Evolutionary conservation across 1,140 invertebrate genomes (phyloP), one percentile per base, ranked within the genome.

Genomic region (Thalassaphorura encarpata): DNA sequence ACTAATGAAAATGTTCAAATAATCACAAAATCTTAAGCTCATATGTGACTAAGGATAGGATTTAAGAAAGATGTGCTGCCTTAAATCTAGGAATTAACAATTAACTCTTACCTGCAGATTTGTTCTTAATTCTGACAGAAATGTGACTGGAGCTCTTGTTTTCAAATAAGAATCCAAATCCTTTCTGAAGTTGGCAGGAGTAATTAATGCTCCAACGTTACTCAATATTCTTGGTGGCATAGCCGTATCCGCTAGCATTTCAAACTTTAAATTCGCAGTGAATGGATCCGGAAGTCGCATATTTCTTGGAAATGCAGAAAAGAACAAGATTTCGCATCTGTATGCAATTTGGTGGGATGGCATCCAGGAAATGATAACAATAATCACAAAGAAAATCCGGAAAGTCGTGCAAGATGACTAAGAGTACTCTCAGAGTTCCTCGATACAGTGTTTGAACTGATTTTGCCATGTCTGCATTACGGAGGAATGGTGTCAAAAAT

Each of bases 371-470:
- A n/a, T 89, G 87, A 69, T 97, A 98, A 70, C 99, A 93, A 70
- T 97, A 99, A 68, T 99, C 96, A 69, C 94, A 97, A 23, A 99
- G 77, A 69, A 99, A 97, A 71, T 99, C 97, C 0, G 97, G 97
- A 71, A 99, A 99, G 72, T 99, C 97, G 68, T 99, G 95, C 2
- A 99, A 76, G 15, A 99, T 75, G 0, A 99, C 92, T 15, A 99
- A 72, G n/a, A 99, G 74, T 0, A 99, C 90, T 56, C 95, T 79
- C 6, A 99, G 74, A 3, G 93, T 97, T 43, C 95, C 96, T 75
- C 95, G 96, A 74, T 99, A 99, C 1, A 99, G 72, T 42, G 87
- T 76, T 61, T 89, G 88, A 1, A 97, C 88, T 0, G 94, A 87
- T 66, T 94, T 88, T 0, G 89, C 87, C 3, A 99, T 77, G 68